phyloP scores from a whole-genome alignment of 2,797 vertebrate genomes.

The Gadopsis marmoratus region DNA sequence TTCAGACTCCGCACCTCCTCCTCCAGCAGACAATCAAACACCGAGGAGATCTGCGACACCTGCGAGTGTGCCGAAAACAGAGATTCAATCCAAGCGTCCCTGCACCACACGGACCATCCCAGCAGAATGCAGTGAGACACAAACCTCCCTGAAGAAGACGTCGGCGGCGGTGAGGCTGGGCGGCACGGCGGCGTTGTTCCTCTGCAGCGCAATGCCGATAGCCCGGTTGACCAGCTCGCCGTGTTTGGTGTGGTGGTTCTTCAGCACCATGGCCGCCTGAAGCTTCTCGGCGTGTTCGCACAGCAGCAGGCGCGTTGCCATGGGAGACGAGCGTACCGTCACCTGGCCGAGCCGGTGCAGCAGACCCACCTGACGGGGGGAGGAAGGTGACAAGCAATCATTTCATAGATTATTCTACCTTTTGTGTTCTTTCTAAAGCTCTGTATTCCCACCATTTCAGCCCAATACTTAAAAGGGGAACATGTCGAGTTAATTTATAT shows the following conservation, averaged over 20 bases:
- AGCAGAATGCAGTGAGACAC: background rate
- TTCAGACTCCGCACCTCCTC: slow-evolving; percentile 91
- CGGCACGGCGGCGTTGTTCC: slow-evolving; percentile 79
- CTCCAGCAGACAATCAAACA: slow-evolving; percentile 93
- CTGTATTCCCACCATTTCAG: too few species aligned
- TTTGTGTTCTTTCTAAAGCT: background rate
- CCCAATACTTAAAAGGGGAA: too few species aligned
- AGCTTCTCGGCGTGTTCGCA: slow-evolving; percentile 96
- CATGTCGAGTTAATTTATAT: too few species aligned
- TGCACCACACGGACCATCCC: fast-evolving
- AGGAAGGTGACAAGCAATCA: fast-evolving
- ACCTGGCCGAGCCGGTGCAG: slow-evolving; percentile 87
- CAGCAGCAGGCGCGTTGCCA: slow-evolving; percentile 91
- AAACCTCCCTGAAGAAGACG: slow-evolving; percentile 96
- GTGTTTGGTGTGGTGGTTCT: slow-evolving; percentile 92
- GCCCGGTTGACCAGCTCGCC: slow-evolving; percentile 89
- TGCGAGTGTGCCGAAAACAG: slow-evolving; percentile 45
- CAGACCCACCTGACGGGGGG: slow-evolving; percentile 88
- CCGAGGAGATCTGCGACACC: slow-evolving; percentile 93
- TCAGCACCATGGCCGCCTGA: slow-evolving; percentile 91
- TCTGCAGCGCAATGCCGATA: slow-evolving; percentile 86
- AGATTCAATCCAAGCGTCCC: background rate
- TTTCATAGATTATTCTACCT: background rate
- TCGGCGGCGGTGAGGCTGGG: slow-evolving; percentile 92
- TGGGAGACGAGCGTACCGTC: slow-evolving; percentile 80